Percentiles rank a stretch among this genome's conserved stretches.
These are phyloP conservation scores for Globia sparganii DNA, from an alignment of 2,888 invertebrate genomes.

Conservation along the genomic window DNA sequence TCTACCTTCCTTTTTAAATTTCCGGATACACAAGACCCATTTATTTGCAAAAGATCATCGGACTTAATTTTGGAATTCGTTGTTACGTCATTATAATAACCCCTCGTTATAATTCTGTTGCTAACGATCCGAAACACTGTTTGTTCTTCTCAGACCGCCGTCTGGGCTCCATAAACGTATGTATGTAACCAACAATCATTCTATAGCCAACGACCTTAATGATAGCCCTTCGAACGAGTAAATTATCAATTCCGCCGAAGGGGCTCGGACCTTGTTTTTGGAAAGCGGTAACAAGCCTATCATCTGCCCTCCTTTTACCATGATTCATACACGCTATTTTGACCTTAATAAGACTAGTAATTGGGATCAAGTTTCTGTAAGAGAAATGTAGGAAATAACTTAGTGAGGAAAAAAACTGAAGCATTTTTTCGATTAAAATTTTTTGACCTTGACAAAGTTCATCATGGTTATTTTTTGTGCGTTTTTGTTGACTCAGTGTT, in stretches of 20 bases:
- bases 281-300: conserved; percentile 86
- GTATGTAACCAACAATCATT: conserved; percentile 87
- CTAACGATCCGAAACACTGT: conserved; percentile 89
- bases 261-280: conserved; percentile 84
- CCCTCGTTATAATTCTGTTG: conserved; percentile 84
- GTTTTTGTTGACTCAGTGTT: conserved; percentile 61
- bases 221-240: conserved; percentile 89
- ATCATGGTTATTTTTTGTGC: conserved; percentile 61
- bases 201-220: conserved; percentile 86
- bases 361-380: conserved; percentile 68
- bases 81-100: conserved; percentile 83
- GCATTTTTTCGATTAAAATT: conserved; percentile 69
- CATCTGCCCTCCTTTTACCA: conserved; percentile 77
- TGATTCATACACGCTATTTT: conserved; percentile 70
- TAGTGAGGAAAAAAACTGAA: conserved; percentile 57
- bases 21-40: conserved; percentile 64
- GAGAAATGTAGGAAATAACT: conserved; percentile 50
- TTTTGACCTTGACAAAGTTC: conserved; percentile 72
- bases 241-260: conserved; percentile 90
- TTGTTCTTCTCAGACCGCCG: conserved; percentile 87
- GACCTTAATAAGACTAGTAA: conserved; percentile 64
- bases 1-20: conserved; percentile 28
- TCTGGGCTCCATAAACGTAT: conserved; percentile 82
- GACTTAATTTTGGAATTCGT: conserved; percentile 73
- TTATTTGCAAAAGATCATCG: conserved; percentile 76